Percentiles rank a stretch among this genome's conserved stretches.
These are phyloP conservation scores for Euplagia quadripunctaria DNA, from an alignment of 2,888 invertebrate genomes.

Conservation along the genomic window DNA sequence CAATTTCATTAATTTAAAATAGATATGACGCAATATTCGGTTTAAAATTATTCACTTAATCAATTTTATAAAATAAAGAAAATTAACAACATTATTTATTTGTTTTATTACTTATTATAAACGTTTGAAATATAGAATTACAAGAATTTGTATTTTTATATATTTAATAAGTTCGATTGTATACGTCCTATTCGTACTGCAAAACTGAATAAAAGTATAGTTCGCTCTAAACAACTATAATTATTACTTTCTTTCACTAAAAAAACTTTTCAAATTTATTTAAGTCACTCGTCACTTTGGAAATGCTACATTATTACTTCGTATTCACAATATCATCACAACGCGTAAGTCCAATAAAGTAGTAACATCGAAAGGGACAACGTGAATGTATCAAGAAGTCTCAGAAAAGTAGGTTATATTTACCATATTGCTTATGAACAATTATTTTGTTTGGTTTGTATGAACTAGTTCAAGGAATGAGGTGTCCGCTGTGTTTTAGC, in stretches of 20 bases:
- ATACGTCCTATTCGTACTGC: not conserved
- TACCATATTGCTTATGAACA: constrained; percentile 55
- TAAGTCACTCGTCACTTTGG: not conserved
- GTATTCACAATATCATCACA: constrained; percentile 12
- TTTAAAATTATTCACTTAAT: too few relatives aligned
- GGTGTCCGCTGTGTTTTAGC: constrained; percentile 36
- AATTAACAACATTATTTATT: too few relatives aligned
- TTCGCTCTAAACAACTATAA: not conserved
- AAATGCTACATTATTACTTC: not conserved
- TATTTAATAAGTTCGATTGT: not conserved
- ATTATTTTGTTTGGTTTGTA: constrained; percentile 40
- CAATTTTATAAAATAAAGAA: too few relatives aligned
- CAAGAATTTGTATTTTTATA: too few relatives aligned
- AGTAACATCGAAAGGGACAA: constrained; percentile 40
- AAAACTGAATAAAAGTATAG: not conserved
- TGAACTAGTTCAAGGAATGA: constrained; percentile 49
- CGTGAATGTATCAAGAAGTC: constrained; percentile 14
- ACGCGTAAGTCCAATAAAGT: constrained; percentile 17
- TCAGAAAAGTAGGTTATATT: constrained; percentile 60
- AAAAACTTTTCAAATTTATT: not conserved
- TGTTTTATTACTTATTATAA: too few relatives aligned
- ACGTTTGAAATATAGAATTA: too few relatives aligned
- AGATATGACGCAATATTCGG: too few relatives aligned
- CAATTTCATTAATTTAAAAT: too few relatives aligned
- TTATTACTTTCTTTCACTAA: not conserved